Conservation (phyloP, 2,797 vertebrate species). For the Propithecus deckenii region DNA sequence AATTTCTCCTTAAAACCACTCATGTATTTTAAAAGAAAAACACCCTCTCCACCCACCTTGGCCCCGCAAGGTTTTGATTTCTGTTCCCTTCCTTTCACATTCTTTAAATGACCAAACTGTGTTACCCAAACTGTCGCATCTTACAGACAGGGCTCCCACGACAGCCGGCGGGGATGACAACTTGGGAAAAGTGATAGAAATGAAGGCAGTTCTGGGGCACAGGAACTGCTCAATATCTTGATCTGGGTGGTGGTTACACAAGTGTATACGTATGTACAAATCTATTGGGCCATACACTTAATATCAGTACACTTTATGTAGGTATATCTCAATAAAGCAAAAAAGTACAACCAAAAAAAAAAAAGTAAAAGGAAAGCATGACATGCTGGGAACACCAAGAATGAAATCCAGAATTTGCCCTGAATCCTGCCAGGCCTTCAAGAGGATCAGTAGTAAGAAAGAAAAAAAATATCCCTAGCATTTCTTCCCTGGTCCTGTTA, state of each 20-base stretch:
- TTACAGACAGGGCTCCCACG: constrained; percentile 52
- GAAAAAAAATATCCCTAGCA: background rate
- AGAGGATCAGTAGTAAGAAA: background rate
- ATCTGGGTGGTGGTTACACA: background rate
- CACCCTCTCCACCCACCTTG: constrained; percentile 73
- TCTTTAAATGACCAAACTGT: constrained; percentile 72
- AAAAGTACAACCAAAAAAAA: background rate
- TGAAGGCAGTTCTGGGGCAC: background rate
- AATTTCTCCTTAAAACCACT: constrained; percentile 81
- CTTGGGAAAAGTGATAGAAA: constrained; percentile 56
- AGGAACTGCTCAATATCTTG: background rate
- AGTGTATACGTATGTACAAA: background rate
- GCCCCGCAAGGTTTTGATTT: constrained; percentile 72
- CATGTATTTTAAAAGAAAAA: constrained; percentile 80
- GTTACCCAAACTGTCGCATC: constrained; percentile 55
- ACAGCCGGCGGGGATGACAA: constrained; percentile 18
- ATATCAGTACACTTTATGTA: background rate
- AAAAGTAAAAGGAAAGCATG: background rate
- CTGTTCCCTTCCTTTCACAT: constrained; percentile 62
- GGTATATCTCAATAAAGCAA: background rate
- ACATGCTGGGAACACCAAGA: constrained; percentile 26
- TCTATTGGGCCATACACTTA: background rate
- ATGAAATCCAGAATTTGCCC: background rate
- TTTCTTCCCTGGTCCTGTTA: background rate
- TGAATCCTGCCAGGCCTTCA: constrained; percentile 20